Base-by-base conservation (phyloP, 2,797 vertebrate genomes). In the Danio choprae region DNA sequence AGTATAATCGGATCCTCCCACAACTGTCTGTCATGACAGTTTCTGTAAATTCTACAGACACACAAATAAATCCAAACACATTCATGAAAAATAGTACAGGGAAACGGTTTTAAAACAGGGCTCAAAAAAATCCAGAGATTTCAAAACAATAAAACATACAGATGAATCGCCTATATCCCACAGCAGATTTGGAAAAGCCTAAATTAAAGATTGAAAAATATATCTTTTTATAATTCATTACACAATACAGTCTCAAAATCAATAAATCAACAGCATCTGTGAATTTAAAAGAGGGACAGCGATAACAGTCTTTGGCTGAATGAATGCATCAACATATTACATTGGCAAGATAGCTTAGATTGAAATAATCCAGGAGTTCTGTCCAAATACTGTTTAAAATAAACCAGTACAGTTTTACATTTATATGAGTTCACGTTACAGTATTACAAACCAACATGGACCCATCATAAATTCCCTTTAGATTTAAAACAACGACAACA, bases 401-500 rank as follows among this genome's bases (percentile, higher is more conserved):
- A 44, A 65, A 55, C 13, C 8, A n/a, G 65, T 11, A 46, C 7
- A 71, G 40, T 43, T 55, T 36, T 4, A 43, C 41, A 44, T 56
- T 77, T 6, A 36, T 55, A 40, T 5, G 41, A 8, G 6, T 18
- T 44, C 8, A 29, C 10, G 18, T 7, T 43, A 53, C 40, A 6
- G 11, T 58, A 59, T 20, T 48, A 7, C 63, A 70, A 22, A 78
- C 22, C 44, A 62, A 48, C 41, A 43, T 11, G 4, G 38, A 70
- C 5, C 12, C 11, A 44, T 16, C 16, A n/a, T n/a, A 55, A 77
- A 67, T 67, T 43, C 51, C 63, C 51, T 77, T 36, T 20, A 56
- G 63, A 65, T 53, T 46, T 38, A 67, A 65, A 56, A 59, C 20
- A 18, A 22, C 6, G 65, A 65, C 51, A 67, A 56, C 65, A 64